phyloP scores from a whole-genome alignment of 2,797 vertebrate species.

The Chanos chanos region DNA sequence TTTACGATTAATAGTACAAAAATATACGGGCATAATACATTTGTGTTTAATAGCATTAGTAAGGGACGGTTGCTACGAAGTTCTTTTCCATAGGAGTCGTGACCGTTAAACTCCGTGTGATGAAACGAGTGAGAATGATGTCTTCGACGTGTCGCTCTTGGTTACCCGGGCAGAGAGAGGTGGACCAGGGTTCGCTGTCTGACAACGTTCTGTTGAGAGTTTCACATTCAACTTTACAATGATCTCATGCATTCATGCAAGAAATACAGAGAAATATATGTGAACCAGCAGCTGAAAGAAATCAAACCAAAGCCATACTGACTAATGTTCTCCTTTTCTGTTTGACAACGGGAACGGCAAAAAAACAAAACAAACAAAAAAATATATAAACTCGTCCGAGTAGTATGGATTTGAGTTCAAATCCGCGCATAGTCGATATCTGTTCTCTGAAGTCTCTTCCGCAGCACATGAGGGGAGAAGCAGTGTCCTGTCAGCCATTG shows the following conservation, averaged over 20 bases:
- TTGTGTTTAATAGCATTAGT: constrained; percentile 65
- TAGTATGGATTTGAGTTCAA: constrained; percentile 56
- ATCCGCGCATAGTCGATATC: constrained; percentile 37
- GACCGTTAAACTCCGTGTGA: neutral
- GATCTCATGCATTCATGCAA: constrained; percentile 38
- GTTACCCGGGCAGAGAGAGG: constrained; percentile 2
- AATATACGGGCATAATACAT: constrained; percentile 58
- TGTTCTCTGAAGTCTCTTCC: constrained; percentile 30
- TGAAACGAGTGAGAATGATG: neutral
- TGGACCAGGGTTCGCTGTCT: constrained; percentile 7
- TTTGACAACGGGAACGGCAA: constrained; percentile 3
- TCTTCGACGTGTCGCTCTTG: constrained; percentile 7
- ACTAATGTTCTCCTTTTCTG: neutral
- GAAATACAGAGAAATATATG: constrained; percentile 11
- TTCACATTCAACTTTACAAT: constrained; percentile 45
- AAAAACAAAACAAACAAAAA: constrained; percentile 42
- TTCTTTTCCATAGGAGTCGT: constrained; percentile 34
- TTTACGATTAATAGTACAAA: too few species aligned
- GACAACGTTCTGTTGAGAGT: constrained; percentile 29
- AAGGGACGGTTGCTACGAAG: constrained; percentile 44
- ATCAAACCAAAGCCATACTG: constrained; percentile 11
- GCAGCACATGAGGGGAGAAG: constrained; percentile 21
- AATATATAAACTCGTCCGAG: constrained; percentile 34
- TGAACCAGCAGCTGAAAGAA: constrained; percentile 8
- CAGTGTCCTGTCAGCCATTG: constrained; percentile 32